Base-by-base conservation (phyloP, 2,113 vertebrate species). In the Mesembrinibis cayennensis region DNA sequence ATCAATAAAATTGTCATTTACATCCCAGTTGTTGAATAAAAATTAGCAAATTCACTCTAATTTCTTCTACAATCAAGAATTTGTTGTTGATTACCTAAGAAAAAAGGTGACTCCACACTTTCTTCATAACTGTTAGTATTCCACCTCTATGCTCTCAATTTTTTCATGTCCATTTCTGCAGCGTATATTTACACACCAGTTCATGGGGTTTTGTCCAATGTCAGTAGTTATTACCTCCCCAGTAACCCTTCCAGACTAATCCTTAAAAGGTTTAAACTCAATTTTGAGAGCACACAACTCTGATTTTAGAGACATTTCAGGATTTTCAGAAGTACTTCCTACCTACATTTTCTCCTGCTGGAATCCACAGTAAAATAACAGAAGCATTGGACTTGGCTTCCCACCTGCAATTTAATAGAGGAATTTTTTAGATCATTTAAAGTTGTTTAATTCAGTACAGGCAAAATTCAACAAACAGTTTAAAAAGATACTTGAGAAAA, bases 131-230 rank as follows among this genome's bases (percentile, higher is more conserved):
- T 61, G 9, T 12, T 84, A 1, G 0, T 72, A 44, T 55, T 79
- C 6, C 7, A 2, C 22, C 36, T 59, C 10, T 42, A 17, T 77
- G 21, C 13, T 92, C 13, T 70, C 34, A 2, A 0, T 7, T 55
- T 26, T 84, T 71, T 45, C 11, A 23, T 21, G 15, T 42, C 29
- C 18, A 9, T 26, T 63, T 62, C 47, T 84, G 26, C 38, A 58
- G 20, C 6, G 3, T 79, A 15, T 79, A 59, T 65, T 91, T 79
- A 52, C 14, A 40, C 44, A 47, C 4, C 7, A 19, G 13, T 65
- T 86, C 44, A 13, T n/a, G 44, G 29, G 13, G 3, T 0, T 16
- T 45, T 89, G 10, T 74, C 20, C 15, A 25, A 8, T 52, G 89
- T 85, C 36, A 32, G 16, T 40, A 52, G 16, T 20, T 87, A 66